These are phyloP conservation scores for Bufo gargarizans DNA, from an alignment of 2,113 vertebrate genomes.

Conservation along the genomic window DNA sequence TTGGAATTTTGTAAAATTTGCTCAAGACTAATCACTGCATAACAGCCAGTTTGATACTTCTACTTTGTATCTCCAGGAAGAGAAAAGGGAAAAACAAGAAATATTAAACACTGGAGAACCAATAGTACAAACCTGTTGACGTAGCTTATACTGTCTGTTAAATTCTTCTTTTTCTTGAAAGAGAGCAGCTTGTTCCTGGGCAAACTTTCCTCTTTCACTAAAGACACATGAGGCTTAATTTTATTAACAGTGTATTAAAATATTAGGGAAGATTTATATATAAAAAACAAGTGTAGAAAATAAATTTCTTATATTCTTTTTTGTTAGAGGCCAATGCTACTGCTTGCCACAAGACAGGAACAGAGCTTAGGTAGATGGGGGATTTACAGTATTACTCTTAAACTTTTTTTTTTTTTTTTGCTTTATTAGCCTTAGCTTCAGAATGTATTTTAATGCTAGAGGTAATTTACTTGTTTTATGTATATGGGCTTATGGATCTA, in stretches of 20 bases:
- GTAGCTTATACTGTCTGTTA: conserved; percentile 66
- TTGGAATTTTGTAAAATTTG: too few relatives aligned
- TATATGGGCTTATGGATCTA: too few relatives aligned
- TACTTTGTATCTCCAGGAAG: not conserved
- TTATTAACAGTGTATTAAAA: not conserved
- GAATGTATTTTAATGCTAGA: too few relatives aligned
- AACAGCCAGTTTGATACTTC: too few relatives aligned
- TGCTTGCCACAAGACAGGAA: too few relatives aligned
- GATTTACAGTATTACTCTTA: too few relatives aligned
- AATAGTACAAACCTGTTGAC: conserved; percentile 68
- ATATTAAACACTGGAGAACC: not conserved
- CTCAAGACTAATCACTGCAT: too few relatives aligned
- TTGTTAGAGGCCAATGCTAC: too few relatives aligned
- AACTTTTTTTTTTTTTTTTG: too few relatives aligned
- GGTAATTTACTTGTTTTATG: too few relatives aligned
- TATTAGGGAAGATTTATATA: not conserved
- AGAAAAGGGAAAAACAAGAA: not conserved
- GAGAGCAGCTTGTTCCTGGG: conserved; percentile 64
- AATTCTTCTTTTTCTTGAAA: conserved; percentile 69
- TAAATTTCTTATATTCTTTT: not conserved
- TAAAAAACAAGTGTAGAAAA: not conserved
- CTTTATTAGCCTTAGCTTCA: too few relatives aligned
- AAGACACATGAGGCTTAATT: not conserved
- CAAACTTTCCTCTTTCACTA: conserved; percentile 69
- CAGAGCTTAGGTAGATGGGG: too few relatives aligned